Conservation (phyloP, 2,888 invertebrate species). For the Drosophila neotestacea region DNA sequence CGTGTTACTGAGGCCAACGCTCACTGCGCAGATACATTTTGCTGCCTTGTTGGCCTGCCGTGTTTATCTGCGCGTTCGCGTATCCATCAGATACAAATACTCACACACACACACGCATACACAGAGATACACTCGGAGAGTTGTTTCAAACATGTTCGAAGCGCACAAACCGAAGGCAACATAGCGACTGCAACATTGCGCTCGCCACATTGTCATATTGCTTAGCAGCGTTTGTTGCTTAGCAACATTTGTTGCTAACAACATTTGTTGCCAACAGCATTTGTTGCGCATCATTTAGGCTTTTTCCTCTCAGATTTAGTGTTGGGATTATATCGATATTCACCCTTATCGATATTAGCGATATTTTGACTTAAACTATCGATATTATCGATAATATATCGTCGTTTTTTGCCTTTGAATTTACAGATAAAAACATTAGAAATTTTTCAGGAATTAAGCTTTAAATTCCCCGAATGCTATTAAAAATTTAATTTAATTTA, state of each 20-base stretch:
- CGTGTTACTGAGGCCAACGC: conserved; percentile 82
- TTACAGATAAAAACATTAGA: too few species aligned
- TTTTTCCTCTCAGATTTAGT: conserved; percentile 10
- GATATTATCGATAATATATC: too few species aligned
- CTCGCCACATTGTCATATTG: conserved; percentile 31
- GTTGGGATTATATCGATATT: too few species aligned
- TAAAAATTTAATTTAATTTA: too few species aligned
- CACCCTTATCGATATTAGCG: too few species aligned
- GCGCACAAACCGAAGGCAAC: conserved; percentile 3
- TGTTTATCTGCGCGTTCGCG: conserved; percentile 66
- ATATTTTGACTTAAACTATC: too few species aligned
- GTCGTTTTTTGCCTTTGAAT: too few species aligned
- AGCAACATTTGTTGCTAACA: neutral
- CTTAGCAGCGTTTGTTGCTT: conserved; percentile 14
- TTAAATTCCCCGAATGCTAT: too few species aligned
- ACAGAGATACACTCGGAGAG: conserved; percentile 13
- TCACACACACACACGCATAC: conserved; percentile 8
- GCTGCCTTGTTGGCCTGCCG: conserved; percentile 59
- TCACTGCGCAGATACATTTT: conserved; percentile 83
- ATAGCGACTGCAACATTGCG: neutral
- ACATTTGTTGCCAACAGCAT: too few species aligned
- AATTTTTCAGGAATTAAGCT: too few species aligned
- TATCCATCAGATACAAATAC: conserved; percentile 56
- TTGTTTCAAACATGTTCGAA: conserved; percentile 41
- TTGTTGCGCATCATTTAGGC: too few species aligned